Percentiles rank a stretch among this genome's conserved stretches.
These are phyloP conservation scores for Charaxes varanes DNA, from an alignment of 1,140 invertebrate species.

Conservation along the genomic window DNA sequence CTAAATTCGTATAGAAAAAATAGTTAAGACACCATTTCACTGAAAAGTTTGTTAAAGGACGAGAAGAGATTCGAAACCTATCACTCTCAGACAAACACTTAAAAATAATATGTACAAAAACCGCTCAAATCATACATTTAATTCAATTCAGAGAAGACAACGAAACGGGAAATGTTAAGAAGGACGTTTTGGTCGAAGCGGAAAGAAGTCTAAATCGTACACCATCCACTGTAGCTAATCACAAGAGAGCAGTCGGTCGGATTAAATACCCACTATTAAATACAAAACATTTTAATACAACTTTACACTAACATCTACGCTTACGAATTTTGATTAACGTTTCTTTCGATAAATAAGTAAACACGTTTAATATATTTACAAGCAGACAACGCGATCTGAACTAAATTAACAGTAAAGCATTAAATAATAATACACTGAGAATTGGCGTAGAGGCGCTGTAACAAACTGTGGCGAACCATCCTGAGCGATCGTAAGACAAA, in stretches of 20 bases:
- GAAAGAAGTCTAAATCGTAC: conserved; percentile 47
- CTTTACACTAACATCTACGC: conserved; percentile 70
- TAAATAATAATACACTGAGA: conserved; percentile 74
- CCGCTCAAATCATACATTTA: conserved; percentile 63
- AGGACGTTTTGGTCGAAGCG: conserved; percentile 43
- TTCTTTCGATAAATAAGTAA: conserved; percentile 69
- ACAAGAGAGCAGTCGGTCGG: conserved; percentile 67
- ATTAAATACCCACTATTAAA: conserved; percentile 70
- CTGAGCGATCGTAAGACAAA: conserved; percentile 37
- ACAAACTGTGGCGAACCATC: conserved; percentile 64
- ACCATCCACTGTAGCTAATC: conserved; percentile 52
- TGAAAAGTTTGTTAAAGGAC: conserved; percentile 34
- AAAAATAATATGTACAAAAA: conserved; percentile 71
- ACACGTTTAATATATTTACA: conserved; percentile 71
- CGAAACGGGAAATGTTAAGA: conserved; percentile 41
- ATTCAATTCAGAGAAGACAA: conserved; percentile 38
- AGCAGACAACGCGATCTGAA: conserved; percentile 67
- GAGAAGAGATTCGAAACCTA: conserved; percentile 69
- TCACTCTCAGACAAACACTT: conserved; percentile 66
- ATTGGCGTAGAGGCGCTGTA: conserved; percentile 69
- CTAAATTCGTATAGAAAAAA: too few species aligned
- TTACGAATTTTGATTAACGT: conserved; percentile 66
- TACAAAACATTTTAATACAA: conserved; percentile 72
- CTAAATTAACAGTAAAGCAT: conserved; percentile 65
- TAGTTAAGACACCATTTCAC: conserved; percentile 27